Base-by-base conservation (phyloP, 2,888 invertebrate species). In the Torymus texanus region DNA sequence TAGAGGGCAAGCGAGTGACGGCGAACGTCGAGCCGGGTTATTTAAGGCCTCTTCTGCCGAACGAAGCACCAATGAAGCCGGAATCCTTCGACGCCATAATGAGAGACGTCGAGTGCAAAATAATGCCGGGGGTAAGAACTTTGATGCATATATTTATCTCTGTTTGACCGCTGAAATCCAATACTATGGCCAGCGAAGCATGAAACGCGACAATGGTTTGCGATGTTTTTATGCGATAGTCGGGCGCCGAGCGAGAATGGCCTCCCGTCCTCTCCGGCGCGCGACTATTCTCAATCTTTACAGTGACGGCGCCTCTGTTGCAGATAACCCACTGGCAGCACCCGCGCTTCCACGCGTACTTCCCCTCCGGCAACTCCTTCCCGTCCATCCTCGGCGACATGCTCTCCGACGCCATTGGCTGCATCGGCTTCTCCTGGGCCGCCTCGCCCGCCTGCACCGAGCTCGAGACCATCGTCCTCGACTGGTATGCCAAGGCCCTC, bases 271-370 rank as follows among this genome's bases (percentile, higher is more conserved):
- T 29, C 4, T 29, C 29, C 29, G 29, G 29, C 29, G 29, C 29
- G 29, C 29, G 29, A 3, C 29, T 29, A 29, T 29, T 29, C 29
- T 29, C 29, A 29, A 3, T 29, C 29, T 29, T 3, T 29, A 29
- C 3, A 13, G 10, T 13, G 13, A 55, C 53, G 41, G 29, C 29
- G 29, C 29, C 29, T 29, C 29, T 29, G 29, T 29, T 83, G 2
- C 85, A 90, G 89, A 88, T 90, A 84, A 98, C 98, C 0, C 98
- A 99, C 91, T 99, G 99, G 99, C 98, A 99, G 89, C 99, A 99
- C 92, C 98, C 99, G 0, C 93, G 97, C 77, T 99, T 99, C 91
- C 98, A 99, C 90, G 99, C 99, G 0, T 99, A 99, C 91, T 99
- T 99, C 90, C 99, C 99, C 10, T 94, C 98, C 13, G 99, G 99